These are phyloP conservation scores for Blera fallax DNA, from an alignment of 2,888 invertebrate genomes.

Conservation along the genomic window DNA sequence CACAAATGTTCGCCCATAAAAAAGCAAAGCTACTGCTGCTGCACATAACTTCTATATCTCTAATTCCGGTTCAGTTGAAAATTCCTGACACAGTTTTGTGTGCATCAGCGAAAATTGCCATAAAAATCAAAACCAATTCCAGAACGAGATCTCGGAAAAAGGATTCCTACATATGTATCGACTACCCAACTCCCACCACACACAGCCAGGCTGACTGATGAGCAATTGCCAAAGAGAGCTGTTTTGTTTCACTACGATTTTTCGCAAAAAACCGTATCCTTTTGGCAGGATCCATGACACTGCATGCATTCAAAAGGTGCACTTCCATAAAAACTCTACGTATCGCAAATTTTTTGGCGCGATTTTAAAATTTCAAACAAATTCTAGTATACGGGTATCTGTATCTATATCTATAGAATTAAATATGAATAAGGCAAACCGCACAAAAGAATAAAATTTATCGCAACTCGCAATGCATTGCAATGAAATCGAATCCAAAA, in stretches of 20 bases:
- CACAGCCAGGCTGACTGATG: slow-evolving; percentile 18
- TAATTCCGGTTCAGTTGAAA: slow-evolving; percentile 65
- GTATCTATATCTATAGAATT: slow-evolving; percentile 13
- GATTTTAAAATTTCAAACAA: background rate
- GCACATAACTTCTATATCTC: slow-evolving; percentile 38
- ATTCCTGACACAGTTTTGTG: slow-evolving; percentile 66
- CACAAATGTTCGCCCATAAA: slow-evolving; percentile 26
- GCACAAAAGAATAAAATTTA: slow-evolving; percentile 47
- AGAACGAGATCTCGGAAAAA: slow-evolving; percentile 13
- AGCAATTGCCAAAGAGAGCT: slow-evolving; percentile 33
- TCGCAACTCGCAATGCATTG: slow-evolving; percentile 18
- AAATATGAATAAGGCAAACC: slow-evolving; percentile 26
- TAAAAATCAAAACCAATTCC: slow-evolving; percentile 65
- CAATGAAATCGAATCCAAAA: slow-evolving; percentile 51
- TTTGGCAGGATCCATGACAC: background rate
- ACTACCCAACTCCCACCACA: background rate
- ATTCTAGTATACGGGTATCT: slow-evolving; percentile 1
- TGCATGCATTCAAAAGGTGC: background rate
- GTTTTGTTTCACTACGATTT: slow-evolving; percentile 8
- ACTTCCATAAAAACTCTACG: background rate
- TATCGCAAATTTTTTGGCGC: background rate
- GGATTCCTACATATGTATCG: slow-evolving; percentile 25
- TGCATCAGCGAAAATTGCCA: slow-evolving; percentile 66
- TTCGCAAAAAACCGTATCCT: slow-evolving; percentile 7
- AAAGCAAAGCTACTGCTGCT: background rate